A percentile compares a stretch with the other conserved stretches of the same genome.
These are phyloP conservation scores for Psittacus erithacus DNA, from an alignment of 2,113 vertebrate genomes.

Conservation along the genomic window DNA sequence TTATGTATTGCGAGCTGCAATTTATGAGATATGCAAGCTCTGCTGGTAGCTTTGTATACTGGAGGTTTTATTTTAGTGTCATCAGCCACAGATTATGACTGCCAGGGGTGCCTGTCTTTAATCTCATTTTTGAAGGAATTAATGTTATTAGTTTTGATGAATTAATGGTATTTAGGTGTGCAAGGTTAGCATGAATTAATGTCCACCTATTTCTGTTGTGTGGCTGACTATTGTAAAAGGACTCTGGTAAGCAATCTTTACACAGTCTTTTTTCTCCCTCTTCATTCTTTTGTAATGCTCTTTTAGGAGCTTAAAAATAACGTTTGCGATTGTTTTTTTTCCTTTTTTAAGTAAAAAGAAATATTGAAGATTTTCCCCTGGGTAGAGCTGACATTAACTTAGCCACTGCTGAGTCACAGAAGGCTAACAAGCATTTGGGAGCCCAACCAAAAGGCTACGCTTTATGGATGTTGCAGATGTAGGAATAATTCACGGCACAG, in stretches of 20 bases:
- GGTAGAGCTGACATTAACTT: conserved; percentile 56
- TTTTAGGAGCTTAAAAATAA: conserved; percentile 51
- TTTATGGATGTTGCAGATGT: not conserved
- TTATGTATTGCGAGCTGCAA: conserved; percentile 10
- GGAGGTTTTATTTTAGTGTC: conserved; percentile 44
- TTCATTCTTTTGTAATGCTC: conserved; percentile 50
- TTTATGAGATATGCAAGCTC: conserved; percentile 43
- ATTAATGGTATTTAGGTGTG: conserved; percentile 79
- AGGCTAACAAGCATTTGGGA: conserved; percentile 34
- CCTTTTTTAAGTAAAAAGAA: conserved; percentile 50
- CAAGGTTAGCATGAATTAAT: conserved; percentile 74
- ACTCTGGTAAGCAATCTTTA: conserved; percentile 35
- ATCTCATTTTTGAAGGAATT: conserved; percentile 81
- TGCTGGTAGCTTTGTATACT: conserved; percentile 43
- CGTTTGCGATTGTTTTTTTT: conserved; percentile 12
- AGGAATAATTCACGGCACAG: not conserved
- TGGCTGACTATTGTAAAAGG: conserved; percentile 42
- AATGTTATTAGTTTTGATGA: conserved; percentile 79
- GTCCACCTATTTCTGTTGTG: conserved; percentile 66
- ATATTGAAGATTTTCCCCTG: conserved; percentile 43
- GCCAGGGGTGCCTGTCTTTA: conserved; percentile 72
- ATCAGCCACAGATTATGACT: conserved; percentile 73
- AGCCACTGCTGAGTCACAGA: conserved; percentile 51
- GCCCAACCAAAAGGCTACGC: not conserved
- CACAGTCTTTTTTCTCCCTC: not conserved